Evolutionary conservation across 2,113 vertebrate species (phyloP).

Genomic region (Micronycteris hirsuta): DNA sequence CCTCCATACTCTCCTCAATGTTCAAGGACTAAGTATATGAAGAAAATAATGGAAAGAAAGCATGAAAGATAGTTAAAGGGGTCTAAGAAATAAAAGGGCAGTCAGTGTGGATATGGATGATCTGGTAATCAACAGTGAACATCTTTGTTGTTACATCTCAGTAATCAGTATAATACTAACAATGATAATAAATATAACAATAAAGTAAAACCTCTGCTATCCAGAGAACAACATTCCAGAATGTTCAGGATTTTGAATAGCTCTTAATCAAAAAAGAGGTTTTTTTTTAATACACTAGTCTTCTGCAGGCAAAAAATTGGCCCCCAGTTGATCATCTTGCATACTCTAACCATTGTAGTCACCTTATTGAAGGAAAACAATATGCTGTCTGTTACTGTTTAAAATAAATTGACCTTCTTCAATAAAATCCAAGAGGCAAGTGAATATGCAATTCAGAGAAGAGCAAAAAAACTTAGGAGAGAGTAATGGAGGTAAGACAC

Average conservation of each 20-base stretch:
- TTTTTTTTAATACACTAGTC: not conserved
- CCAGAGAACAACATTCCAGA: not conserved
- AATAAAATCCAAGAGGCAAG: not conserved
- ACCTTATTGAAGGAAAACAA: not conserved
- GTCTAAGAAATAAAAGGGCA: not conserved
- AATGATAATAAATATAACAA: not conserved
- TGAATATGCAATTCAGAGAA: not conserved
- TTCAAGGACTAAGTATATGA: not conserved
- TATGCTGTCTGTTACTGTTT: not conserved
- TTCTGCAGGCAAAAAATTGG: not conserved
- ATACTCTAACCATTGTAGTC: not conserved
- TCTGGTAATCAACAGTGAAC: not conserved
- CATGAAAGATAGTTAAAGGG: not conserved
- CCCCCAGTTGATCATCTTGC: not conserved
- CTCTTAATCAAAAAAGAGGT: not conserved
- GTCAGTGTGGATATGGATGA: not conserved
- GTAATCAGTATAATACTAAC: not conserved
- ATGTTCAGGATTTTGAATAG: not conserved
- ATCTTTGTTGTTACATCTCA: not conserved
- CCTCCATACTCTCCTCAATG: not conserved
- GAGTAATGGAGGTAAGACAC: not conserved
- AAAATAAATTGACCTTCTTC: not conserved
- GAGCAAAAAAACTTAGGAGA: slow-evolving; percentile 5
- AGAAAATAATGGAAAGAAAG: slow-evolving; percentile 14
- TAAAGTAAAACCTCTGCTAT: not conserved